phyloP scores from a whole-genome alignment of 1,140 invertebrate species.

The Euwallacea fornicatus region DNA sequence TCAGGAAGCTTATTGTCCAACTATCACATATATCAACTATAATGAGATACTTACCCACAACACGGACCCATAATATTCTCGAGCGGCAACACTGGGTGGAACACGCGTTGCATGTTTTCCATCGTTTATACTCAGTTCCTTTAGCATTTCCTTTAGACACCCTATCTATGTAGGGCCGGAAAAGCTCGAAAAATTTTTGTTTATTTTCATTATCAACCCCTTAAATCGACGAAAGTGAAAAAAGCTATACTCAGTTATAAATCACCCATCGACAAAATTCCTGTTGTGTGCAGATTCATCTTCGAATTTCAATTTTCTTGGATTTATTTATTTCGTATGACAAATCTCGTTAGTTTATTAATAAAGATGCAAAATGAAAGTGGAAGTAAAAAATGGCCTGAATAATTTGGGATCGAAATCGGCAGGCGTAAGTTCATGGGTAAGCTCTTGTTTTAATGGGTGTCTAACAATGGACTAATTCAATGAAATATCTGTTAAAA shows the following conservation, averaged over 20 bases:
- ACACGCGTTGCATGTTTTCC: slow-evolving; percentile 36
- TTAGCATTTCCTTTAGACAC: slow-evolving; percentile 35
- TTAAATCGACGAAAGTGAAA: no score
- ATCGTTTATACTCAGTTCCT: slow-evolving; percentile 39
- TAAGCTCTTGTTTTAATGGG: slow-evolving; percentile 30
- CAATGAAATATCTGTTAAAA: no score
- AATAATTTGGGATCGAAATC: slow-evolving; percentile 27
- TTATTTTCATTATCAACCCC: not conserved
- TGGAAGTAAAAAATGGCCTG: slow-evolving; percentile 37
- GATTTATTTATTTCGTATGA: not conserved
- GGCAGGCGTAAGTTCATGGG: slow-evolving; percentile 40
- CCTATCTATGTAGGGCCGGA: slow-evolving; percentile 21
- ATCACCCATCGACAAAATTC: not conserved
- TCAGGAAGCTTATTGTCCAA: no score
- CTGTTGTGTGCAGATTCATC: no score
- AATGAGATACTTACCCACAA: no score
- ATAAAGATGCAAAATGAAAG: slow-evolving; percentile 47
- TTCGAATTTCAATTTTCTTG: no score
- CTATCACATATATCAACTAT: no score
- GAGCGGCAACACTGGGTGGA: slow-evolving; percentile 22
- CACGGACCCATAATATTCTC: no score
- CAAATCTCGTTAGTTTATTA: not conserved
- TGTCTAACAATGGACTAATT: not conserved
- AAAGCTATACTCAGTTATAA: no score
- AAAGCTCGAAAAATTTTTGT: slow-evolving; percentile 18